These are phyloP conservation scores for Diacarnus erythraeanus DNA, from an alignment of 37 sponge, comb jelly and placozoan species.

Conservation along the genomic window DNA sequence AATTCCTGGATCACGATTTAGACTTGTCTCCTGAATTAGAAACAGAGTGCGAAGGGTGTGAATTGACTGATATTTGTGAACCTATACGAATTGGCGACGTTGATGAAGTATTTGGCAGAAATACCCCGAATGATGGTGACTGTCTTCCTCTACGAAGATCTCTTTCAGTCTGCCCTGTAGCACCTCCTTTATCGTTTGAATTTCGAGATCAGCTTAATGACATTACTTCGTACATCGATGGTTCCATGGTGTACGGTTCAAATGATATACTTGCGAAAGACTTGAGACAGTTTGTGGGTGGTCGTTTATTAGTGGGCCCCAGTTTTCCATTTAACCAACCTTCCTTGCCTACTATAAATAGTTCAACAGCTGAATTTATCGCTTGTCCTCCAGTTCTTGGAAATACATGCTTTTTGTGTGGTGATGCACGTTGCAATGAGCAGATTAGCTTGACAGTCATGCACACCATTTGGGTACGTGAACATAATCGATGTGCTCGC, in stretches of 20 bases:
- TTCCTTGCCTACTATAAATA: conserved; percentile 37
- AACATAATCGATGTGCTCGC: conserved; percentile 91
- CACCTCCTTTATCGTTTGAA: conserved; percentile 16
- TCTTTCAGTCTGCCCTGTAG: conserved; percentile 32
- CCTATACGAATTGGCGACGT: conserved; percentile 42
- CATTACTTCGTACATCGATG: conserved; percentile 76
- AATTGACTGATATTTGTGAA: conserved; percentile 43
- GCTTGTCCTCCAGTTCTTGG: conserved; percentile 8
- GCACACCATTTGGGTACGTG: conserved; percentile 95
- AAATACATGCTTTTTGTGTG: conserved; percentile 75
- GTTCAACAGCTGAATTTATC: not conserved
- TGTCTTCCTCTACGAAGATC: conserved; percentile 70
- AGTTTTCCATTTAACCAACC: conserved; percentile 1
- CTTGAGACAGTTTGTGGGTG: conserved; percentile 35
- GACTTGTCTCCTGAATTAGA: conserved; percentile 50
- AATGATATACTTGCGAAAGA: conserved; percentile 1
- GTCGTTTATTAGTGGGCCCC: conserved; percentile 22
- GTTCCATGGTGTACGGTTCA: conserved; percentile 80
- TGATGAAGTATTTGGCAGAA: conserved; percentile 44
- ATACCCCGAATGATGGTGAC: conserved; percentile 34
- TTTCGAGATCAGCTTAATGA: conserved; percentile 77
- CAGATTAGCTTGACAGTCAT: conserved; percentile 83
- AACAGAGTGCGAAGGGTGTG: conserved; percentile 43
- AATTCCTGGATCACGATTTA: conserved; percentile 92
- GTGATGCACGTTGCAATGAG: conserved; percentile 90